Conservation (phyloP, 2,888 invertebrate genomes). For the Drosophila subsilvestris region DNA sequence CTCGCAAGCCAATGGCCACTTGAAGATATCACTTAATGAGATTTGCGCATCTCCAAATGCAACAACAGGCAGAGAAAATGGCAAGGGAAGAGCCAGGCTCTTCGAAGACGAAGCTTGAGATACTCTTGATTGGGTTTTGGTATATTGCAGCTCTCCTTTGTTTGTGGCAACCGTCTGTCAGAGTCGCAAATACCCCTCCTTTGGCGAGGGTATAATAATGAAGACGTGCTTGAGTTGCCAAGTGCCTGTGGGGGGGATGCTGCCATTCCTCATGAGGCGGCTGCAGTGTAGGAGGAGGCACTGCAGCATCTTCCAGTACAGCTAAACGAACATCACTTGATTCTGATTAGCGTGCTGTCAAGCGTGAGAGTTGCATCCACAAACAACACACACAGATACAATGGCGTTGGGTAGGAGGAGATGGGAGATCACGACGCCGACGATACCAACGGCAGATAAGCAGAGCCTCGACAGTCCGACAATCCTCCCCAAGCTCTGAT, state of each 20-base stretch:
- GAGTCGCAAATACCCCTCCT: neutral
- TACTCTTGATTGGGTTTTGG: neutral
- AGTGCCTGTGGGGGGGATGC: slow-evolving; percentile 51
- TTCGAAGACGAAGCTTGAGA: neutral
- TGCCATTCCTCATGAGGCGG: neutral
- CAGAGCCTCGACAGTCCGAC: slow-evolving; percentile 26
- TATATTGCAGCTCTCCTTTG: neutral
- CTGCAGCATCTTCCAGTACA: slow-evolving; percentile 49
- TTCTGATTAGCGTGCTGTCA: slow-evolving; percentile 83
- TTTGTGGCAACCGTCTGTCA: neutral
- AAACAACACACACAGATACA: slow-evolving; percentile 28
- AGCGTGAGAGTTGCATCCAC: slow-evolving; percentile 76
- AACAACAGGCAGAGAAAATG: slow-evolving; percentile 44
- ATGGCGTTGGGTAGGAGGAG: slow-evolving; percentile 1
- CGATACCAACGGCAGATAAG: slow-evolving; percentile 70
- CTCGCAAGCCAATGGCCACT: slow-evolving; percentile 74
- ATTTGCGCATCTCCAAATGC: slow-evolving; percentile 80
- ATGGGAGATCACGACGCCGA: slow-evolving; percentile 49
- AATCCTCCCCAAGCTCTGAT: slow-evolving; percentile 26
- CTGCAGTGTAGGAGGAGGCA: slow-evolving; percentile 22
- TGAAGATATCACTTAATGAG: slow-evolving; percentile 83
- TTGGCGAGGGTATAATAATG: slow-evolving; percentile 49
- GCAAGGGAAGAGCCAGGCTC: neutral
- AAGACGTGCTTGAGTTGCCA: slow-evolving; percentile 78
- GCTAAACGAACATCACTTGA: slow-evolving; percentile 79